phyloP scores from a whole-genome alignment of 2,113 vertebrate genomes.

The Odocoileus virginianus region DNA sequence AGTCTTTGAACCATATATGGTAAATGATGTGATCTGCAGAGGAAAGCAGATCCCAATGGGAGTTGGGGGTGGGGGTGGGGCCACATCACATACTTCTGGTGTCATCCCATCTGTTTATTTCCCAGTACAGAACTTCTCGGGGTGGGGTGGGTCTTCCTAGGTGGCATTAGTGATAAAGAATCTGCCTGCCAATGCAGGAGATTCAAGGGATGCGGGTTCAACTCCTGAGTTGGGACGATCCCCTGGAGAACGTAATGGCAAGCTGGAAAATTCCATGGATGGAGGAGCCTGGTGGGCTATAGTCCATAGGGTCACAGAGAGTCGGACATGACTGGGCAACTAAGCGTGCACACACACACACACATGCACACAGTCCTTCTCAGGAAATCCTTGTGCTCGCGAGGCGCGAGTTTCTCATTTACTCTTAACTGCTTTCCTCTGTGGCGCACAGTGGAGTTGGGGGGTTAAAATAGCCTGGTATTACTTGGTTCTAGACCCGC shows the following conservation, averaged over 20 bases:
- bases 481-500: neutral
- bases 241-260: neutral
- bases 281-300: neutral
- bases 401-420: neutral
- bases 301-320: neutral
- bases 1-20: constrained; percentile 38
- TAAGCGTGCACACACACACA: neutral
- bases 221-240: neutral
- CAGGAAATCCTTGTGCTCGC: constrained; percentile 43
- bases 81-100: neutral
- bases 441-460: neutral
- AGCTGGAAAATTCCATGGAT: neutral
- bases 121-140: neutral
- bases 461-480: constrained; percentile 23
- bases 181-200: neutral
- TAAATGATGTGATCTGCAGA: constrained; percentile 14
- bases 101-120: constrained; percentile 13
- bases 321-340: neutral
- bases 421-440: neutral
- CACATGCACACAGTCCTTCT: neutral
- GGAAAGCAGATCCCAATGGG: neutral
- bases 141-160: neutral
- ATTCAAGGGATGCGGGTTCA: neutral
- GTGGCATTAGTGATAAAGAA: neutral
- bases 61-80: neutral